Percentiles rank a stretch among this genome's conserved stretches.
Evolutionary conservation across 2,888 invertebrate genomes (phyloP).

Genomic region (Drosophila quinaria): DNA sequence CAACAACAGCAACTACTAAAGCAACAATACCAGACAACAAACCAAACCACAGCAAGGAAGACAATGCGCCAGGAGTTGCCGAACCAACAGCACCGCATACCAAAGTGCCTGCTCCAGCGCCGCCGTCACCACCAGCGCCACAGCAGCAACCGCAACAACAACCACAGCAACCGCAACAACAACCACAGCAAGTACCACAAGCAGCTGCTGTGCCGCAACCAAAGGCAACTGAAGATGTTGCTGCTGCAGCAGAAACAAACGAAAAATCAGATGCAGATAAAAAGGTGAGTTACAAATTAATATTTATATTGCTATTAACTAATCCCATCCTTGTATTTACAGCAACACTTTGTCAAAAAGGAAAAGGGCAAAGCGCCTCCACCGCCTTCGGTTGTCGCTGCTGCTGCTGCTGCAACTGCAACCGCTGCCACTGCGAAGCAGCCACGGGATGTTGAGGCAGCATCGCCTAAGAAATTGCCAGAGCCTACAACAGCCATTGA

Average conservation of each 20-base stretch:
- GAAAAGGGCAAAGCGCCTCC: slow-evolving; percentile 94
- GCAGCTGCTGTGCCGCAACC: slow-evolving; percentile 64
- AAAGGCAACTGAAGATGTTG: slow-evolving; percentile 73
- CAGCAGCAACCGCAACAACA: slow-evolving; percentile 56
- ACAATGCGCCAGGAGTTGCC: slow-evolving; percentile 42
- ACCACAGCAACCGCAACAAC: slow-evolving; percentile 45
- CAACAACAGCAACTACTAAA: slow-evolving; percentile 59
- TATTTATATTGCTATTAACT: no score
- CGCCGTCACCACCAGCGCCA: slow-evolving; percentile 55
- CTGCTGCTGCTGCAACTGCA: slow-evolving; percentile 16
- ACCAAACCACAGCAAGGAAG: slow-evolving; percentile 71
- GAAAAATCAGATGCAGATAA: slow-evolving; percentile 82
- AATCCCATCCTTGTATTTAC: no score
- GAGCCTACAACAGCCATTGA: slow-evolving; percentile 66
- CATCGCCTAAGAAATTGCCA: slow-evolving; percentile 46
- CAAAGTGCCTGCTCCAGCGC: slow-evolving; percentile 76
- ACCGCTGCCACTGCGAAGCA: slow-evolving; percentile 87
- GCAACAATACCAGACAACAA: slow-evolving; percentile 72
- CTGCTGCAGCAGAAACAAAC: slow-evolving; percentile 46
- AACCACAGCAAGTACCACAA: slow-evolving; percentile 18
- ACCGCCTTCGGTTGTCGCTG: slow-evolving; percentile 77
- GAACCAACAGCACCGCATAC: slow-evolving; percentile 61
- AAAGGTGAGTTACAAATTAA: slow-evolving; percentile 73
- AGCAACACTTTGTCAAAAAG: slow-evolving; percentile 88
- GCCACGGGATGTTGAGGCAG: neutral